Percentiles rank a stretch among this genome's conserved stretches.
phyloP scores from a whole-genome alignment of 92 coral and sea anemone species.

The Zoanthus sansibaricus region DNA sequence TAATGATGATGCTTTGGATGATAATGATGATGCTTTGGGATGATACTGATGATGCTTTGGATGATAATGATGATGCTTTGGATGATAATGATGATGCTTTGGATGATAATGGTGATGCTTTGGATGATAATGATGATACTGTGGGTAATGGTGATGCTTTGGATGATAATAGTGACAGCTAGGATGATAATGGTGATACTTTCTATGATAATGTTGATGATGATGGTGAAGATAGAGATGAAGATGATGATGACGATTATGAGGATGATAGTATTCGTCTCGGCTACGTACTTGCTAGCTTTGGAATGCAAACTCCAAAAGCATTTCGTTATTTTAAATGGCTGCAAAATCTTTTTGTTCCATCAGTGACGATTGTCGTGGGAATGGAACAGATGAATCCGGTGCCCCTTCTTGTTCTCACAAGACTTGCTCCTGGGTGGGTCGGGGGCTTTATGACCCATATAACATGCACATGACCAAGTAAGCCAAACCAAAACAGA shows the following conservation, averaged over 20 bases:
- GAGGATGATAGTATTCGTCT: not conserved
- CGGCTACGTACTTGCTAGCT: not conserved
- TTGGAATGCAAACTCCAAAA: not conserved
- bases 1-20: too few species aligned
- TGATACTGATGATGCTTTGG: too few species aligned
- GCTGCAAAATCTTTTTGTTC: slow-evolving; percentile 52
- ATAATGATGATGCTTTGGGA: too few species aligned
- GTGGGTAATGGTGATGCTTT: too few species aligned
- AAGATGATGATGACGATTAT: not conserved
- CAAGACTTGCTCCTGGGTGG: slow-evolving; percentile 76
- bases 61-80: too few species aligned
- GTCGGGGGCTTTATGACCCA: slow-evolving; percentile 68
- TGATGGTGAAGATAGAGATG: not conserved
- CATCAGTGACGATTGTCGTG: slow-evolving; percentile 44
- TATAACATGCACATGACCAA: slow-evolving; percentile 30
- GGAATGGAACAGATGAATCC: slow-evolving; percentile 66
- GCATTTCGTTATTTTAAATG: slow-evolving; percentile 49
- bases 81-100: too few species aligned
- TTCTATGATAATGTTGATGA: not conserved
- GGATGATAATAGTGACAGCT: too few species aligned
- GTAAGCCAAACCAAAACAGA: not conserved
- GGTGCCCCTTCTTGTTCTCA: slow-evolving; percentile 52
- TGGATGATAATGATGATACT: too few species aligned
- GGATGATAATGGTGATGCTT: too few species aligned
- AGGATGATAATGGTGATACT: too few species aligned